phyloP scores from a whole-genome alignment of 1,140 invertebrate species.

The Hyles vespertilio region DNA sequence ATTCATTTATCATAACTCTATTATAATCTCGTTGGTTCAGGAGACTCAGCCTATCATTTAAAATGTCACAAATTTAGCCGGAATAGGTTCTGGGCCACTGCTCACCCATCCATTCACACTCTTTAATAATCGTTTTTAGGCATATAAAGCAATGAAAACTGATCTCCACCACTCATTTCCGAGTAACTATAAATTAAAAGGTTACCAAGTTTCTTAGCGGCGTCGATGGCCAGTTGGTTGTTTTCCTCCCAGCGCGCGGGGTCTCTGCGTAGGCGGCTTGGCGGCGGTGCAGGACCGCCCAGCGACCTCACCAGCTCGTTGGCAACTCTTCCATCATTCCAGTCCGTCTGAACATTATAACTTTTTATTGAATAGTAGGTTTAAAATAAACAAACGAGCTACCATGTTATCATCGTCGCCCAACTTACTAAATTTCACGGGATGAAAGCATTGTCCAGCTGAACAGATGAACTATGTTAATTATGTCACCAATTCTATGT shows the following conservation, averaged over 20 bases:
- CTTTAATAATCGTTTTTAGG: no score
- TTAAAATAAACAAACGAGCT: neutral
- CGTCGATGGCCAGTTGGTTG: slow-evolving; percentile 83
- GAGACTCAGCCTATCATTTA: no score
- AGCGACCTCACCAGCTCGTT: slow-evolving; percentile 91
- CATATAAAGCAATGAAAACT: neutral
- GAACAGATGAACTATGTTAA: neutral
- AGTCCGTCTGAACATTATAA: slow-evolving; percentile 86
- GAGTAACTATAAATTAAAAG: slow-evolving; percentile 1
- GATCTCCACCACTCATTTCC: neutral
- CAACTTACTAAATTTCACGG: no score
- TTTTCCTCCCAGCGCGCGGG: slow-evolving; percentile 89
- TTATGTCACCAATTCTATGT: no score
- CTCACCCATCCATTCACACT: neutral
- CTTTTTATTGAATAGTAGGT: neutral
- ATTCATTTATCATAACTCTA: no score
- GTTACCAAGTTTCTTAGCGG: slow-evolving; percentile 79
- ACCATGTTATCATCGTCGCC: no score
- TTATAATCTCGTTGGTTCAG: no score
- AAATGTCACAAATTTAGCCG: neutral
- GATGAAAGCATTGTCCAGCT: neutral
- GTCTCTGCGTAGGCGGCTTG: slow-evolving; percentile 84
- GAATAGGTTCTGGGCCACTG: neutral
- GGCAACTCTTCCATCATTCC: slow-evolving; percentile 94
- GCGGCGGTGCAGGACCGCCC: slow-evolving; percentile 88